A percentile compares a stretch with the other conserved stretches of the same genome.
phyloP scores from a whole-genome alignment of 2,888 invertebrate genomes.

The Nysson spinosus region DNA sequence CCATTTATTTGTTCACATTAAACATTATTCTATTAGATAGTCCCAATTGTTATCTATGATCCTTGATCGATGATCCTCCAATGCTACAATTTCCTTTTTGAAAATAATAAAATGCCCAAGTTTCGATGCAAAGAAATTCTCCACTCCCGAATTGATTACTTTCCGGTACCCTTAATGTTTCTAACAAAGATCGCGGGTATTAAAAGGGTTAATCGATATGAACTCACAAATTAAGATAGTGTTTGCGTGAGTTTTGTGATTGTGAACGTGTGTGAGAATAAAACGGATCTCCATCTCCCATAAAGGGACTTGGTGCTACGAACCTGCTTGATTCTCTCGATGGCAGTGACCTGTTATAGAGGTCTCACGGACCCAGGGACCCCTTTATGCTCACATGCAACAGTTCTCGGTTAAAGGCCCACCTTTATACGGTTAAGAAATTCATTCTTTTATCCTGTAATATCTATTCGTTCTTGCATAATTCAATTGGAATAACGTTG shows the following conservation, averaged over 20 bases:
- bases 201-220: too few species aligned
- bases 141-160: too few species aligned
- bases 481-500: neutral
- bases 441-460: conserved; percentile 27
- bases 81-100: too few species aligned
- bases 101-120: too few species aligned
- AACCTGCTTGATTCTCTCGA: conserved; percentile 65
- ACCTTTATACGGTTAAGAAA: conserved; percentile 20
- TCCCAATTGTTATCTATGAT: too few species aligned
- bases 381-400: conserved; percentile 47
- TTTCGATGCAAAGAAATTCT: too few species aligned
- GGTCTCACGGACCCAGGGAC: conserved; percentile 38
- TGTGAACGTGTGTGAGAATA: conserved; percentile 29
- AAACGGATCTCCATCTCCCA: conserved; percentile 60
- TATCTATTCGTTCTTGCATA: conserved; percentile 14
- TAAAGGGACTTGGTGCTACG: conserved; percentile 61
- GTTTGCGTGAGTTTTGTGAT: conserved; percentile 12
- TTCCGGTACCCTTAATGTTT: too few species aligned
- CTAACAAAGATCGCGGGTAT: too few species aligned
- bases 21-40: too few species aligned
- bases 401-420: conserved; percentile 56
- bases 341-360: conserved; percentile 67
- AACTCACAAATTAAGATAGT: conserved; percentile 35
- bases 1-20: too few species aligned
- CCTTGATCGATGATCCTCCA: too few species aligned